Evolutionary conservation across 2,888 invertebrate genomes (phyloP).

Genomic region (Meliscaeva auricollis): DNA sequence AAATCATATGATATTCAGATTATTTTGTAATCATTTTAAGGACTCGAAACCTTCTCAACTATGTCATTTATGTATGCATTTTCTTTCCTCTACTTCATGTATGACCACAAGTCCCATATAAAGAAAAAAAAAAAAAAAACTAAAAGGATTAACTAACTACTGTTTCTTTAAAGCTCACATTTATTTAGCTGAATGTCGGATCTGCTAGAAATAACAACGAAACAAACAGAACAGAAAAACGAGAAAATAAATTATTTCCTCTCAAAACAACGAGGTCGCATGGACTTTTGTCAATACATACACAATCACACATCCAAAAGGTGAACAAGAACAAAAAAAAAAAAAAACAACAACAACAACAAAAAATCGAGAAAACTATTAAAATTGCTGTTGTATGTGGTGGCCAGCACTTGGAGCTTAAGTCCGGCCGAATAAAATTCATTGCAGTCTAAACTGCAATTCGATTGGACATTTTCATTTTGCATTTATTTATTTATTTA

Average conservation of each 20-base stretch:
- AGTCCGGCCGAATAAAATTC: slow-evolving; percentile 65
- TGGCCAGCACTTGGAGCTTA: slow-evolving; percentile 15
- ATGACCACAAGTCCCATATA: slow-evolving; percentile 1
- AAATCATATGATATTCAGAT: background rate
- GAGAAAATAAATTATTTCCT: slow-evolving; percentile 45
- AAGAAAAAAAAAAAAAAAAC: background rate
- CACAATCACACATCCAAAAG: background rate
- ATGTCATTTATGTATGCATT: too few species aligned
- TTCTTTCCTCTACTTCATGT: slow-evolving; percentile 2
- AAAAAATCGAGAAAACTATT: slow-evolving; percentile 37
- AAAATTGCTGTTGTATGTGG: slow-evolving; percentile 31
- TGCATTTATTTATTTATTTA: slow-evolving; percentile 59
- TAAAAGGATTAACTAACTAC: background rate
- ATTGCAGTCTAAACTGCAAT: slow-evolving; percentile 50
- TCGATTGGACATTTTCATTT: slow-evolving; percentile 63
- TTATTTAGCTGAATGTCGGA: slow-evolving; percentile 32
- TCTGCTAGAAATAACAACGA: slow-evolving; percentile 1
- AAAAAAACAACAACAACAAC: slow-evolving; percentile 14
- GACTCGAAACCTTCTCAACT: slow-evolving; percentile 1
- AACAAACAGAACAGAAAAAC: slow-evolving; percentile 22
- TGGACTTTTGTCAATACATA: slow-evolving; percentile 9
- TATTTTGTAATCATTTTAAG: background rate
- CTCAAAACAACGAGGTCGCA: background rate
- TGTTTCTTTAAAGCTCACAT: slow-evolving; percentile 34
- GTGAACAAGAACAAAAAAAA: background rate